A percentile compares a stretch with the other conserved stretches of the same genome.
These are phyloP conservation scores for Tinea semifulvella DNA, from an alignment of 2,888 invertebrate species.

Conservation along the genomic window DNA sequence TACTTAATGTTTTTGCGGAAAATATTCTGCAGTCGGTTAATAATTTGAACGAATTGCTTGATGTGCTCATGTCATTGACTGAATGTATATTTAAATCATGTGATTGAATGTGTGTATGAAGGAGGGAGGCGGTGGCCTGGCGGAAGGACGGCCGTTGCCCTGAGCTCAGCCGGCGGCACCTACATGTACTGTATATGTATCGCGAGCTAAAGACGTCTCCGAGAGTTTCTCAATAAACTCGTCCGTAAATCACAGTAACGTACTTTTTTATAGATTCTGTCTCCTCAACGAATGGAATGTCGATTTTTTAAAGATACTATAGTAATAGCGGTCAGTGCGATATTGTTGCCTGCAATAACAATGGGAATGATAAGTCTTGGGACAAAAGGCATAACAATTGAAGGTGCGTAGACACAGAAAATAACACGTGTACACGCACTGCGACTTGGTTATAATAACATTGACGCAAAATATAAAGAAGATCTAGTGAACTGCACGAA, in stretches of 20 bases:
- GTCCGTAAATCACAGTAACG: not conserved
- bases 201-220: slow-evolving; percentile 4
- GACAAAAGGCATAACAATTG: too few relatives aligned
- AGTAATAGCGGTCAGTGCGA: not conserved
- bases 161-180: slow-evolving; percentile 38
- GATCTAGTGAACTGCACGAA: too few relatives aligned
- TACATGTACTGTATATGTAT: slow-evolving; percentile 1
- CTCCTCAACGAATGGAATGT: not conserved
- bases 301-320: not conserved
- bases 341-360: not conserved
- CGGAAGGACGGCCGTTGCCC: slow-evolving; percentile 51
- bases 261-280: not conserved
- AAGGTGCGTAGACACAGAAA: too few relatives aligned
- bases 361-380: too few relatives aligned
- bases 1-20: slow-evolving; percentile 1
- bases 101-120: slow-evolving; percentile 16
- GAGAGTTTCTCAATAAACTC: slow-evolving; percentile 7
- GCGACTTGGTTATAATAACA: too few relatives aligned
- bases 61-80: slow-evolving; percentile 9
- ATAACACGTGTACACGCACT: too few relatives aligned
- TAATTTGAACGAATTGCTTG: slow-evolving; percentile 3
- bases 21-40: not conserved
- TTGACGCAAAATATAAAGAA: too few relatives aligned
- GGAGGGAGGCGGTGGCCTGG: slow-evolving; percentile 27
- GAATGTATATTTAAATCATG: slow-evolving; percentile 9